Base-by-base conservation (phyloP, 2,888 invertebrate genomes). In the Nyleta sp. region DNA sequence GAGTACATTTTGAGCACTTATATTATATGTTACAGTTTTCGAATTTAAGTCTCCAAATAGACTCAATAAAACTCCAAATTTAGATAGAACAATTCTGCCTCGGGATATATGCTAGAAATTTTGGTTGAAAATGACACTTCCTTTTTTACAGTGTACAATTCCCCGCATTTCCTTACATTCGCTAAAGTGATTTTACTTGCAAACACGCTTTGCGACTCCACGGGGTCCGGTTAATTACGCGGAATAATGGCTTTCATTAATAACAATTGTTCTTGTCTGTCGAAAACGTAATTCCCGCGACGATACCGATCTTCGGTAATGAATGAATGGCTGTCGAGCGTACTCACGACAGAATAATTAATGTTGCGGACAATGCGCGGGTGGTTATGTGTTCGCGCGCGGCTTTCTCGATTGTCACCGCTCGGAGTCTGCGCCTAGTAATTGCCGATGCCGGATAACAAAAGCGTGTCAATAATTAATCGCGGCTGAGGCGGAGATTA, bases 401-500 rank as follows among this genome's bases (percentile, higher is more conserved):
- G 64, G 40, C 48, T 62, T 50, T 59, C 40, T 62, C 65, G 74
- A 74, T 65, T 78, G 74, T 78, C 74, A 64, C 31, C 50, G 57
- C 50, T 20, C 13, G 15, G 60, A 40, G 20, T 20, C 31, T 22
- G 57, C 64, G 57, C 57, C 44, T 50, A 60, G 76, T 80, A 80
- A 80, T 80, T 85, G 85, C 86, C 82, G 86, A 86, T 85, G 83
- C 81, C 74, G 80, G 85, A 85, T 85, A 87, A 85, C 81, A 85
- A 84, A 86, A 87, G 86, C 86, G 89, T 86, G 87, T 87, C 87
- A 86, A 87, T 88, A 89, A 89, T 89, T 88, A 88, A 89, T 89
- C 84, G 85, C 81, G 60, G 55, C 65, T 78, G 80, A 80, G 78
- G 62, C 64, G 75, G 62, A 85, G 85, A 88, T 88, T 88, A 88